Conservation (phyloP, 2,113 vertebrate species). For the Oenanthe oenanthe region DNA sequence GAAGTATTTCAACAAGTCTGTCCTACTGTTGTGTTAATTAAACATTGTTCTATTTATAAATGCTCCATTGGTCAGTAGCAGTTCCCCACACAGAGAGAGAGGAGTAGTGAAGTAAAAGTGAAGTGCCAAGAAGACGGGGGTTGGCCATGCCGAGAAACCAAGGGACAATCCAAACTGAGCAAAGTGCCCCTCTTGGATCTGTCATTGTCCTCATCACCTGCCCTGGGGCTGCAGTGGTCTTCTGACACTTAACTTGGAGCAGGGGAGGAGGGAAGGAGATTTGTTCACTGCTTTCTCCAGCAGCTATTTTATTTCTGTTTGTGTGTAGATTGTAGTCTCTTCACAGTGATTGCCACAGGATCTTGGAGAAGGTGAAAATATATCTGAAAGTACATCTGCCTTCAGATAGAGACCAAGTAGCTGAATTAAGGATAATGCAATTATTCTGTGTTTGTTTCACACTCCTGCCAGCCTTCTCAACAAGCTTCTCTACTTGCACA, state of each 20-base stretch:
- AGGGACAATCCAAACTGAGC: background rate
- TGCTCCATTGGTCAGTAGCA: conserved; percentile 53
- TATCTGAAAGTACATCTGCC: background rate
- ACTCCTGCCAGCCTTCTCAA: background rate
- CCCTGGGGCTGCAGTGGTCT: background rate
- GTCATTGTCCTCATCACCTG: background rate
- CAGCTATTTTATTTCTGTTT: background rate
- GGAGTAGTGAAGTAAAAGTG: background rate
- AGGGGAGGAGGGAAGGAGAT: background rate
- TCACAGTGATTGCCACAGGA: background rate
- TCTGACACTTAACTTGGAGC: background rate
- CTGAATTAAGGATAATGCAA: background rate
- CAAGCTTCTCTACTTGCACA: background rate
- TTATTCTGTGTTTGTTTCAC: background rate
- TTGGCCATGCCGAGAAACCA: background rate
- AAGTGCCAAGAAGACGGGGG: conserved; percentile 37
- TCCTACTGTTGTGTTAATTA: conserved; percentile 72
- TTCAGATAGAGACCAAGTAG: background rate
- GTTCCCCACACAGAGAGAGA: conserved; percentile 1
- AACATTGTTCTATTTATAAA: conserved; percentile 70
- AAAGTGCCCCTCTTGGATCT: background rate
- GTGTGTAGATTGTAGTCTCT: background rate
- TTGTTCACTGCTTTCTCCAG: background rate
- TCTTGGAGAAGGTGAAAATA: background rate
- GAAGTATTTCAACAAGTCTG: conserved; percentile 71